Conservation (phyloP, 2,888 invertebrate genomes). For the Acanthosepion pharaonis region DNA sequence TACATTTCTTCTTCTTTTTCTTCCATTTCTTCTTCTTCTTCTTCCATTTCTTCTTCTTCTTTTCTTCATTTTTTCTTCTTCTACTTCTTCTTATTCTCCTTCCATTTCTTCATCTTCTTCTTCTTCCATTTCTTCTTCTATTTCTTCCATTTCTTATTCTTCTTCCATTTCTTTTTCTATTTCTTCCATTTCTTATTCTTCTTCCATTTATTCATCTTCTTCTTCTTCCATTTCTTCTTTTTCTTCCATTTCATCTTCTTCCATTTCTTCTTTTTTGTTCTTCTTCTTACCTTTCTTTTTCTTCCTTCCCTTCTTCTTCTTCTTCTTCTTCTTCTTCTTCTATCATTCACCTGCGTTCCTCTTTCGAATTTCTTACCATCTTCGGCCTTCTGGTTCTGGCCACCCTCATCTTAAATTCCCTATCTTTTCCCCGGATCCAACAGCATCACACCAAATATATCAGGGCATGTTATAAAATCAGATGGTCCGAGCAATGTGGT, state of each 20-base stretch:
- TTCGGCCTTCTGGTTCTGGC: background rate
- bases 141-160: conserved; percentile 51
- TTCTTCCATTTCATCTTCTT: background rate
- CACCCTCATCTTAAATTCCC: background rate
- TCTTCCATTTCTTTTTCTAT: conserved; percentile 49
- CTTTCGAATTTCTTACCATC: background rate
- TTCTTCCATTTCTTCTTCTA: conserved; percentile 49
- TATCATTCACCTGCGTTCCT: no score
- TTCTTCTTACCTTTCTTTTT: no score
- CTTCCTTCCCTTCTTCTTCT: no score
- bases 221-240: conserved; percentile 35
- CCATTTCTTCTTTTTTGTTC: background rate
- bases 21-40: conserved; percentile 48
- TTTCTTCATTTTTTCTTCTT: conserved; percentile 54
- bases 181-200: conserved; percentile 36
- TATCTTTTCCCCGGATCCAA: background rate
- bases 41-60: background rate
- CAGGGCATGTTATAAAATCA: background rate
- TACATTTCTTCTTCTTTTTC: conserved; percentile 50
- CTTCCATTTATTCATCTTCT: conserved; percentile 38
- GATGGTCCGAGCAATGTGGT: background rate
- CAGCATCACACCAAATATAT: background rate
- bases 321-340: no score
- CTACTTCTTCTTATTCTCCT: conserved; percentile 50
- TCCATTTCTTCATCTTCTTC: conserved; percentile 49